A percentile compares a stretch with the other conserved stretches of the same genome.
Evolutionary conservation across 2,888 invertebrate genomes (phyloP).

Genomic region (Trisateles emortualis): DNA sequence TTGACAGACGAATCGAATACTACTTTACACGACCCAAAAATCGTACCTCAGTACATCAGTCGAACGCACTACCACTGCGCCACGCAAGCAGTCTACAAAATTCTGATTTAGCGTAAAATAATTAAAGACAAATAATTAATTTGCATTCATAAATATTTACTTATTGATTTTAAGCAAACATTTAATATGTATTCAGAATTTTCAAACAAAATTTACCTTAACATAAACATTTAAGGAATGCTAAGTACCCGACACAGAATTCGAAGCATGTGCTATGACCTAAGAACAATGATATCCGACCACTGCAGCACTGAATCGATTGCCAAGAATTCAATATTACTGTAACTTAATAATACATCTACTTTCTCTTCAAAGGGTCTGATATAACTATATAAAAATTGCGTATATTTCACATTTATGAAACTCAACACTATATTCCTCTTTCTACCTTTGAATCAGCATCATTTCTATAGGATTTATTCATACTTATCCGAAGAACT

Average conservation of each 20-base stretch:
- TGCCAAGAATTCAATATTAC: constrained; percentile 26
- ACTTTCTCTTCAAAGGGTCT: constrained; percentile 25
- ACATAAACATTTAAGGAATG: constrained; percentile 26
- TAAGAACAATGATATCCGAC: constrained; percentile 35
- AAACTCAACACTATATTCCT: background rate
- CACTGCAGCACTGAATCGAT: constrained; percentile 8
- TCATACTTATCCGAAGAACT: too few species aligned
- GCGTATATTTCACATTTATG: background rate
- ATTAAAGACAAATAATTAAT: too few species aligned
- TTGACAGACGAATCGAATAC: too few species aligned
- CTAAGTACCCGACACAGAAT: constrained; percentile 24
- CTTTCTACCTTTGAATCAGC: background rate
- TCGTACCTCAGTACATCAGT: too few species aligned
- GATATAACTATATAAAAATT: background rate
- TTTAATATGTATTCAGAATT: background rate
- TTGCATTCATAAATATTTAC: too few species aligned
- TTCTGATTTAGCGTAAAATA: too few species aligned
- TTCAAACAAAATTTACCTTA: background rate
- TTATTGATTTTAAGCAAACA: too few species aligned
- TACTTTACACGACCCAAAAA: too few species aligned
- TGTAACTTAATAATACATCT: constrained; percentile 11
- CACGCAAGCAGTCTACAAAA: too few species aligned
- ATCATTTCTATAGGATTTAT: too few species aligned
- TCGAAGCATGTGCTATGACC: constrained; percentile 28
- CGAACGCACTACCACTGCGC: too few species aligned